Conservation (phyloP, 2,113 vertebrate genomes). For the Mustela nigripes region DNA sequence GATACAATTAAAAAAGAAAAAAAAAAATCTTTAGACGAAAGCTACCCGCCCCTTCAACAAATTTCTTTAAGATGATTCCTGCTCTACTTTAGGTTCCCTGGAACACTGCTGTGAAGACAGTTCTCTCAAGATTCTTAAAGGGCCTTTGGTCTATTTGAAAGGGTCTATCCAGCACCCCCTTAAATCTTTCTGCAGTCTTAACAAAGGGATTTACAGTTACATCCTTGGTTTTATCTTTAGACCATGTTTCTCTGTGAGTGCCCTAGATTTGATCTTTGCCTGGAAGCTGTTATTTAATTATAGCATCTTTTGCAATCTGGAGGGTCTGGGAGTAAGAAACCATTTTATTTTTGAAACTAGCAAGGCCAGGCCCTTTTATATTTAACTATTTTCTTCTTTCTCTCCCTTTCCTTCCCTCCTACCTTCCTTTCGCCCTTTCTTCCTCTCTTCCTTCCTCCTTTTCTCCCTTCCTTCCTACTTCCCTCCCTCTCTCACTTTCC, state of each 20-base stretch:
- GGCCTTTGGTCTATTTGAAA: conserved; percentile 50
- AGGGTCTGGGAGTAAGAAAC: conserved; percentile 31
- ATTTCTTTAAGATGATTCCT: not conserved
- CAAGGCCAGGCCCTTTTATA: not conserved
- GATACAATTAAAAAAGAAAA: not conserved
- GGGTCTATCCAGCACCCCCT: not conserved
- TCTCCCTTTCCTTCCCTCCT: rapidly evolving
- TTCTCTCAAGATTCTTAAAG: conserved; percentile 28
- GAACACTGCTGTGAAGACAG: conserved; percentile 10
- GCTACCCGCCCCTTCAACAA: not conserved
- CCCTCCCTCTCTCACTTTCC: rapidly evolving
- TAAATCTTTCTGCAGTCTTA: conserved; percentile 51
- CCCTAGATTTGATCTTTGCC: conserved; percentile 75
- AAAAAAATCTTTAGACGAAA: not conserved
- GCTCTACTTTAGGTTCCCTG: not conserved
- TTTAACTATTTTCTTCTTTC: not conserved
- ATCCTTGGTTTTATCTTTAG: conserved; percentile 69
- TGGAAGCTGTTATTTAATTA: conserved; percentile 74
- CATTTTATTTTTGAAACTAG: conserved; percentile 56
- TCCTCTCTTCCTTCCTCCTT: not conserved
- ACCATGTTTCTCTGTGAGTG: conserved; percentile 66
- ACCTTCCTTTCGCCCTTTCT: not conserved
- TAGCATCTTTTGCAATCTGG: conserved; percentile 63
- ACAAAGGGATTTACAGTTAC: conserved; percentile 47
- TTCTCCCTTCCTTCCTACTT: not conserved